Conservation (phyloP, 2,888 invertebrate species). For the Melikaiella ostensackeni region DNA sequence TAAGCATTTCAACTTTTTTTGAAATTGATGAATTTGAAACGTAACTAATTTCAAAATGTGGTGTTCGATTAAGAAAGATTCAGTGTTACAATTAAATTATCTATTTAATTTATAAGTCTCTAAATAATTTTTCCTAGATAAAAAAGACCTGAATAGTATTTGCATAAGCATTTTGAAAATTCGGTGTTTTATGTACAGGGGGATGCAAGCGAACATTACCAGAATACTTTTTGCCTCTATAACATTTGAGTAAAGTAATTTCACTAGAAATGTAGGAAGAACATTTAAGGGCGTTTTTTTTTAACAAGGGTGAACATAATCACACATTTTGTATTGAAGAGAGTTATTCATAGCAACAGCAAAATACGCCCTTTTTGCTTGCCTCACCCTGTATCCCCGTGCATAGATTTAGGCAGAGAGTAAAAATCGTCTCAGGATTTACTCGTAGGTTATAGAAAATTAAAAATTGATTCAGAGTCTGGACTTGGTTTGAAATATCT, state of each 20-base stretch:
- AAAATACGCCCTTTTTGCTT: conserved; percentile 34
- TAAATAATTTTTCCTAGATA: no score
- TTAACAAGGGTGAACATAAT: conserved; percentile 1
- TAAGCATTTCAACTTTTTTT: no score
- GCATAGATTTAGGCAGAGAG: conserved; percentile 29
- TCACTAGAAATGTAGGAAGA: conserved; percentile 31
- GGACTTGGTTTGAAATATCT: background rate
- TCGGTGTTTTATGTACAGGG: conserved; percentile 24
- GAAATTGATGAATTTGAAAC: background rate
- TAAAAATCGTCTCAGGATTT: conserved; percentile 32
- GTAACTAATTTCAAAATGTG: background rate
- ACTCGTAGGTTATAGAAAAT: background rate
- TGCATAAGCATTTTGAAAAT: conserved; percentile 18
- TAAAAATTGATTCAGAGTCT: background rate
- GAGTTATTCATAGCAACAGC: conserved; percentile 13
- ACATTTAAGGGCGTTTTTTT: conserved; percentile 17
- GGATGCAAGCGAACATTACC: conserved; percentile 35
- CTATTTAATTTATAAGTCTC: background rate
- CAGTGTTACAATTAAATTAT: background rate
- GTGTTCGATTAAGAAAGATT: background rate
- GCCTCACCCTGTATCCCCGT: conserved; percentile 33
- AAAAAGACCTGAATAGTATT: conserved; percentile 7
- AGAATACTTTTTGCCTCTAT: conserved; percentile 15
- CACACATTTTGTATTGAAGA: conserved; percentile 4
- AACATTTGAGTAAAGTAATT: background rate